Conservation (phyloP, 2,797 vertebrate genomes). For the Myotis findleyi region DNA sequence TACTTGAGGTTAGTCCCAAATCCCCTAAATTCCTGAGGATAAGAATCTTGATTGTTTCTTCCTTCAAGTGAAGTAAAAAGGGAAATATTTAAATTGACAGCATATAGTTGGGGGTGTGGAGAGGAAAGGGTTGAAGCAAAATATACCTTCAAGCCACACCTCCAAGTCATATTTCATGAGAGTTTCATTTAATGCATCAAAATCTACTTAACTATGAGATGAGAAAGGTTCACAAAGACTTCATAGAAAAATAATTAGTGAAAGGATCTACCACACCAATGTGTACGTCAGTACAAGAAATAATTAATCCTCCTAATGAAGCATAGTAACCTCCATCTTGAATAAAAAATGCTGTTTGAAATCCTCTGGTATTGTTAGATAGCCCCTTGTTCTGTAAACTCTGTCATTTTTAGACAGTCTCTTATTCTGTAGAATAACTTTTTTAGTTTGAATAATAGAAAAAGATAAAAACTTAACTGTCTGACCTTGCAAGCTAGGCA, state of each 20-base stretch:
- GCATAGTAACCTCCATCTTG: no score
- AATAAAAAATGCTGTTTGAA: no score
- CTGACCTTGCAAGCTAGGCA: no score
- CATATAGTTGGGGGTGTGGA: neutral
- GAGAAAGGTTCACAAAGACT: neutral
- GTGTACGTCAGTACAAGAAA: neutral
- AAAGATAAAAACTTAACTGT: no score
- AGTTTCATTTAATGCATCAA: neutral
- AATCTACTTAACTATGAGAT: neutral
- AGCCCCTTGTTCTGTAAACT: no score
- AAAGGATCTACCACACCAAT: neutral
- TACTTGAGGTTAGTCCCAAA: neutral
- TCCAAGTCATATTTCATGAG: neutral
- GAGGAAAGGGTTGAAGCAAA: neutral
- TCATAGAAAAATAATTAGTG: neutral
- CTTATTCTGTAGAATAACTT: no score
- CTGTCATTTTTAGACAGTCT: no score
- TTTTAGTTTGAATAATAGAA: no score
- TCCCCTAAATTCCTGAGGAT: neutral
- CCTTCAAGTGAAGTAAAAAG: neutral
- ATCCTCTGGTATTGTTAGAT: no score
- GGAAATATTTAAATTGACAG: neutral
- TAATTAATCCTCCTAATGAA: neutral
- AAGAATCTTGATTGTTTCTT: neutral
- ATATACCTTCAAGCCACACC: neutral